Percentiles rank a stretch among this genome's conserved stretches.
Conservation (phyloP, 2,797 vertebrate genomes). For the Chlorospingus semifuscus region DNA sequence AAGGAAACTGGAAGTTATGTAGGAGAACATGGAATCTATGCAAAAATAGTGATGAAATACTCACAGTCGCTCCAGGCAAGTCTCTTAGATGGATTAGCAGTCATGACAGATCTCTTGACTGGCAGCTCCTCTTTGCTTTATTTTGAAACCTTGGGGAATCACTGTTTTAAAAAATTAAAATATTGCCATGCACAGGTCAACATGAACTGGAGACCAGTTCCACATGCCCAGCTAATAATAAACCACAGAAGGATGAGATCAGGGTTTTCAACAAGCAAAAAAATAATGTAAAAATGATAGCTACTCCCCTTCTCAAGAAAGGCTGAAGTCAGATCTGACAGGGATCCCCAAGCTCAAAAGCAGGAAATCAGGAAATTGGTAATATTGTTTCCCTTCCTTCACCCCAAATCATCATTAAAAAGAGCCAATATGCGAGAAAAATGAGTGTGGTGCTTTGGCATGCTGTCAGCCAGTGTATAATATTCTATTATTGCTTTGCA, state of each 20-base stretch:
- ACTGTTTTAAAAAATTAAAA: neutral
- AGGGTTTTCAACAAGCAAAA: neutral
- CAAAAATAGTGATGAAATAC: slow-evolving; percentile 20
- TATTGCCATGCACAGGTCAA: neutral
- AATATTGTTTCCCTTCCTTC: neutral
- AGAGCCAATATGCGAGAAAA: neutral
- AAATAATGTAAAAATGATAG: neutral
- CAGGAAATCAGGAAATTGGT: neutral
- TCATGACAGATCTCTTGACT: neutral
- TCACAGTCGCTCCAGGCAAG: slow-evolving; percentile 38
- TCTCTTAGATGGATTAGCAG: neutral
- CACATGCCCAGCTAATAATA: neutral
- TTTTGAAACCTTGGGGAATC: slow-evolving; percentile 23
- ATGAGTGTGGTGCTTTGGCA: neutral
- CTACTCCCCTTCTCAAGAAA: neutral
- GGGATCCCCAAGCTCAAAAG: neutral
- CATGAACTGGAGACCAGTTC: neutral
- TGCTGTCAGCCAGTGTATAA: neutral
- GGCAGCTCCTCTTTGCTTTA: neutral
- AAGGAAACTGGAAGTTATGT: neutral
- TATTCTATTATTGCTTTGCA: neutral
- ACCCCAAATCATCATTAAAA: neutral
- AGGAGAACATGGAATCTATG: neutral
- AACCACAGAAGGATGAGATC: neutral
- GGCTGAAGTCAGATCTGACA: neutral